Evolutionary conservation across 2,888 invertebrate species (phyloP), one percentile per base, ranked within the genome.

Genomic region (Calliopum simillimum): DNA sequence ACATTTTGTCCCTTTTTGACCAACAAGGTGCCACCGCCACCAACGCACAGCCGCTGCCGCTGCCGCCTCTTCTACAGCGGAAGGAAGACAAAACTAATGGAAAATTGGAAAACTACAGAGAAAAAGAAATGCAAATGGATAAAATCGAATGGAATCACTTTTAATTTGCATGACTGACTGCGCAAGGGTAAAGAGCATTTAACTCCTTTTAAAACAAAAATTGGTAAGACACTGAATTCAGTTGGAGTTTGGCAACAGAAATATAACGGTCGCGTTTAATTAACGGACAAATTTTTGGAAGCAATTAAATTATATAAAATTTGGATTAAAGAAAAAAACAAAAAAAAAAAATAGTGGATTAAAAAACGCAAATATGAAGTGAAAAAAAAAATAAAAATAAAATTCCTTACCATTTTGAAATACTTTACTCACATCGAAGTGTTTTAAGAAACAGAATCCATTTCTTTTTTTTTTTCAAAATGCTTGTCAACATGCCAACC

Each of bases 121-220:
- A 21, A 58, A 67, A n/a, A n/a, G n/a, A n/a, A 56, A 67, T 58
- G 25, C 25, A 58, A 46, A 47, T 53, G 51, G 25, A 51, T 51
- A 33, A 51, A 59, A 51, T 44, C 58, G 53, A 59, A 61, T n/a
- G 8, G 11, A 44, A 16, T 46, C 68, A 53, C 41, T 47, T 16
- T 56, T 72, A 76, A 78, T 79, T 76, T 78, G 82, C 80, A 78
- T 82, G 78, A 81, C 79, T 82, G 78, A 81, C 79, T 82, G 84
- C 82, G 80, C 80, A 80, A 72, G 76, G 75, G 75, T 77, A 79
- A 76, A 49, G 19, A 56, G 62, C 16, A 69, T 69, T 63, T 63
- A 51, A 71, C 74, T 75, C 70, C 72, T 68, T 66, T 68, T 56
- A 59, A 12, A 61, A 47, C 55, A 47, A 65, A 55, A 51, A 23